These are phyloP conservation scores for Gallinago nigripennis DNA, from an alignment of 2,797 vertebrate species.

Conservation along the genomic window DNA sequence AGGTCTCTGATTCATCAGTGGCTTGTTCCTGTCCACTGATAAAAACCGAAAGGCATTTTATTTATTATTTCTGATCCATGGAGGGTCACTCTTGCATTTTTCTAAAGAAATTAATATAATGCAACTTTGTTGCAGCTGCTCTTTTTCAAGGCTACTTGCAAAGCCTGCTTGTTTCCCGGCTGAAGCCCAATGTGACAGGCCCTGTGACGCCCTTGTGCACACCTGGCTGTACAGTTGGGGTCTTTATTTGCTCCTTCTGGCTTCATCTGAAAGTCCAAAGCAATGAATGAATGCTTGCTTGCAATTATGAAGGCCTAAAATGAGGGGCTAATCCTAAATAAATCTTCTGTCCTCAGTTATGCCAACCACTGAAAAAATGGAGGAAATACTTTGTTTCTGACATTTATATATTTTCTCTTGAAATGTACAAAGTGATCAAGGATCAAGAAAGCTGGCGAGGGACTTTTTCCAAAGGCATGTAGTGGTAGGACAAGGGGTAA, in stretches of 20 bases:
- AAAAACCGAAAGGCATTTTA: not conserved
- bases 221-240: not conserved
- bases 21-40: not conserved
- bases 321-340: not conserved
- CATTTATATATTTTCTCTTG: not conserved
- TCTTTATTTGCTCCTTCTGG: constrained; percentile 2
- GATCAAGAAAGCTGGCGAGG: too few species aligned
- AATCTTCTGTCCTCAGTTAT: not conserved
- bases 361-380: not conserved
- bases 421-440: too few species aligned
- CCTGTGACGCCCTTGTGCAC: not conserved
- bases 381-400: not conserved
- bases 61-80: not conserved
- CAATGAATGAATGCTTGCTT: not conserved
- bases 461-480: too few species aligned
- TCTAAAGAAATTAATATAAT: not conserved
- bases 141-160: not conserved
- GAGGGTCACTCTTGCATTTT: not conserved
- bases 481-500: too few species aligned
- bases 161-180: not conserved
- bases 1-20: not conserved
- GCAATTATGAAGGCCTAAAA: not conserved
- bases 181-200: not conserved
- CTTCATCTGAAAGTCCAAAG: not conserved
- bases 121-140: not conserved